Base-by-base conservation (phyloP, 2,888 invertebrate genomes). In the Drepanosiphum platanoidis region DNA sequence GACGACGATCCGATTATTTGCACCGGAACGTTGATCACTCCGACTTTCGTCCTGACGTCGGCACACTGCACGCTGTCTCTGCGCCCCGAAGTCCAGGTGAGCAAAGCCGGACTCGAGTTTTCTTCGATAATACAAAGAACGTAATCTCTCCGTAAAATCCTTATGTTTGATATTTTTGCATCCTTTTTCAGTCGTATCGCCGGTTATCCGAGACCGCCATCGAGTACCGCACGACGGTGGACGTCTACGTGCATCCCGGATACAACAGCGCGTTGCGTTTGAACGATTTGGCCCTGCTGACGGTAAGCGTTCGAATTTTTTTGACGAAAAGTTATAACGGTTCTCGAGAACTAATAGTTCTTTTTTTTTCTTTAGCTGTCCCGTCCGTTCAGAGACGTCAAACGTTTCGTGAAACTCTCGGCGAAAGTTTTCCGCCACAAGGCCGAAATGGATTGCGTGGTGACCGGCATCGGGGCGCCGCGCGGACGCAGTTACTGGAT, bases 161-260 rank as follows among this genome's bases (percentile, higher is more conserved):
- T n/a, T n/a, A n/a, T n/a, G n/a, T n/a, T n/a, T n/a, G n/a, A n/a
- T n/a, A n/a, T n/a, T n/a, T n/a, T n/a, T n/a, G n/a, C n/a, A n/a
- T n/a, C n/a, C n/a, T 36, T 32, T 36, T 36, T 70, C 52, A 70
- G 80, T 68, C 27, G 18, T 80, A 27, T 46, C 70, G 68, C 36
- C n/a, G 30, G 18, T 8, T n/a, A 15, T 27, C 52, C 1, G 1
- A n/a, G 1, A n/a, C 27, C 18, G 27, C 18, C 0, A 9, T 36
- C 18, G 36, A 80, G 7, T 70, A 46, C 52, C 80, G 70, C 5
- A 27, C 7, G 27, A 7, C 36, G 3, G 22, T 8, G 11, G 8
- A 22, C 27, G 22, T 36, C 36, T 30, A 36, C 30, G 18, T 9
- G 0, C 80, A 80, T 52, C 80, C 80, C 0, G 27, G 9, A 36